phyloP scores from a whole-genome alignment of 1,140 invertebrate genomes.

The Luehdorfia chinensis region DNA sequence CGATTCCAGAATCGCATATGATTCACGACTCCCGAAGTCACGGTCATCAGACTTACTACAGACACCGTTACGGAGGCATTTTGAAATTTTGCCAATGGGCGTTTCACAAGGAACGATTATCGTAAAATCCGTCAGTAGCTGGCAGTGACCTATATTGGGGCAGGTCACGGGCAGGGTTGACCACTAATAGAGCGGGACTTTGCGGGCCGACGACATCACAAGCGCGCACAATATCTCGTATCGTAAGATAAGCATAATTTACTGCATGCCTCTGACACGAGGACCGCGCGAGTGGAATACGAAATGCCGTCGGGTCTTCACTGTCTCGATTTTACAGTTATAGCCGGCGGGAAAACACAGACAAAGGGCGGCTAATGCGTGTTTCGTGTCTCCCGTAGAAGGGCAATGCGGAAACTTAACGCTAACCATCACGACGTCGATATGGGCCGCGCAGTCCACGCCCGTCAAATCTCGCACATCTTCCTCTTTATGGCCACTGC shows the following conservation, averaged over 20 bases:
- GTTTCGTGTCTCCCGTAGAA: conserved; percentile 25
- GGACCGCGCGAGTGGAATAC: conserved; percentile 31
- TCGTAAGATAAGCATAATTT: conserved; percentile 35
- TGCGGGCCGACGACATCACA: conserved; percentile 17
- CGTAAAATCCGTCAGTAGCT: conserved; percentile 59
- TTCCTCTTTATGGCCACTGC: conserved; percentile 11
- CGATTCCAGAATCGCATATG: conserved; percentile 32
- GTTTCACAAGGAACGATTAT: conserved; percentile 61
- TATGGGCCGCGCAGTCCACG: conserved; percentile 2
- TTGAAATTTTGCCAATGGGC: conserved; percentile 73
- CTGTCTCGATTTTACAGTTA: conserved; percentile 26
- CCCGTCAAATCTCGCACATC: conserved; percentile 18
- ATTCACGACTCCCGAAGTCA: conserved; percentile 40
- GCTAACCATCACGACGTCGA: not conserved
- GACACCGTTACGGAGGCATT: conserved; percentile 47
- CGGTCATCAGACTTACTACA: conserved; percentile 66
- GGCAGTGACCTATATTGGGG: conserved; percentile 64
- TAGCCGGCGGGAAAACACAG: conserved; percentile 11
- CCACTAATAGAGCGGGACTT: conserved; percentile 36
- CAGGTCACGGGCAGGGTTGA: conserved; percentile 54
- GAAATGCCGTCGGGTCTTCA: conserved; percentile 20
- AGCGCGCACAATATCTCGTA: conserved; percentile 22
- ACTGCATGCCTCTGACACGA: conserved; percentile 28
- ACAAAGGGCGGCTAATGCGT: conserved; percentile 34
- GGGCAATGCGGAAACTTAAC: conserved; percentile 29